Percentiles rank a stretch among this genome's conserved stretches.
Conservation (phyloP, 2,797 vertebrate genomes). For the Acrocephalus scirpaceus region DNA sequence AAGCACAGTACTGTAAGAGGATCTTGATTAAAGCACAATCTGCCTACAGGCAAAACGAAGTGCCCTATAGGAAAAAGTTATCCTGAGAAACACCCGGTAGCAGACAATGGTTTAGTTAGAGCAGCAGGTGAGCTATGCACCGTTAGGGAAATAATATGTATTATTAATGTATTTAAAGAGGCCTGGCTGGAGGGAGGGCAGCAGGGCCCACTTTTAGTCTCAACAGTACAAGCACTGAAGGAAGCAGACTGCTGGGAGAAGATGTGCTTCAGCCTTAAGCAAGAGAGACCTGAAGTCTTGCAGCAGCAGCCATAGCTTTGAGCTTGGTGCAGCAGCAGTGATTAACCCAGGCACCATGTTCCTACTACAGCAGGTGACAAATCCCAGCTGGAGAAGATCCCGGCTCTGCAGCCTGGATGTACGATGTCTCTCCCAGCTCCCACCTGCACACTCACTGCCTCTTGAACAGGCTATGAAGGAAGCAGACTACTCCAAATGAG, state of each 20-base stretch:
- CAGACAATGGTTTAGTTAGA: background rate
- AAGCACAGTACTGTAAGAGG: background rate
- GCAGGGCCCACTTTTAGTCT: background rate
- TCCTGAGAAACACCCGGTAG: background rate
- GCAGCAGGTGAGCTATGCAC: background rate
- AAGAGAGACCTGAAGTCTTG: background rate
- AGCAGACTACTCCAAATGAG: background rate
- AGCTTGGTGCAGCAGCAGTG: background rate
- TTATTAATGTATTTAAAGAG: background rate
- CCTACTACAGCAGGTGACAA: background rate
- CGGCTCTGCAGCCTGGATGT: too few relatives aligned
- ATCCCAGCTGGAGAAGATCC: background rate
- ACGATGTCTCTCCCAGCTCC: background rate
- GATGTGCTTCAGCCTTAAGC: background rate
- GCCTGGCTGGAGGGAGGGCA: rapidly evolving
- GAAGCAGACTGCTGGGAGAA: background rate
- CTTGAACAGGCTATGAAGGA: background rate
- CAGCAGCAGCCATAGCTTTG: background rate
- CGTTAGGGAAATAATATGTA: background rate
- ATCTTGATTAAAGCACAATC: background rate
- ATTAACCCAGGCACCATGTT: background rate
- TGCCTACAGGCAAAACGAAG: background rate
- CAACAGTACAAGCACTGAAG: background rate
- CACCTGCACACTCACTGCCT: background rate
- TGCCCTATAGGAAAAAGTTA: background rate